Evolutionary conservation across 2,888 invertebrate genomes (phyloP), one percentile per base, ranked within the genome.

Genomic region (Callosobruchus maculatus): DNA sequence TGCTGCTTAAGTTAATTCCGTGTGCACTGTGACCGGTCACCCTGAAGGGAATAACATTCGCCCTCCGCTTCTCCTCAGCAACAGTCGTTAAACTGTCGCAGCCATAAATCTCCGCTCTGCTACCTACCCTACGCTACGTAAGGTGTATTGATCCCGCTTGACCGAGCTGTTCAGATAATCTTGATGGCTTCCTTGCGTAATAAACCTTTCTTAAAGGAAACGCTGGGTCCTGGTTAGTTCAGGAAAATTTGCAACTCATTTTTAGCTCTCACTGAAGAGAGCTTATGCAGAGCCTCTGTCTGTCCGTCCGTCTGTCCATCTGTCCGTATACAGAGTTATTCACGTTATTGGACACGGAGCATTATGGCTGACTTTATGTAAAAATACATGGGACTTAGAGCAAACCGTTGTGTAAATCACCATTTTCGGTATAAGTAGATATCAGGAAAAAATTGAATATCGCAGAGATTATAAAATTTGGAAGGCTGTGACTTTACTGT

Each of bases 31-130:
- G 49, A 49, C 49, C 13, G 49, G 74, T 70, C 71, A 67, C 72
- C 71, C 78, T 77, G 72, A 70, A 71, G 77, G 78, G 76, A 75
- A 75, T 78, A 78, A 78, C 77, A 74, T 74, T 74, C 20, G 72
- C 74, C 74, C 73, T 76, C 76, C 75, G 74, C 76, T 77, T 78
- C 74, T 76, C 75, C 75, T 73, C 31, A 68, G 31, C 71, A 70
- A 26, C 71, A 75, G 75, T 74, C 75, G 78, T 76, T 76, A 74
- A 74, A 77, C 72, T 75, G 72, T 74, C 70, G 71, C 67, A 74
- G 70, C 71, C 74, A 72, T 74, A 75, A 75, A 78, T 78, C 76
- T 75, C 74, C 49, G 68, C 71, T 75, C 49, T 49, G 49, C 70
- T 75, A 74, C 74, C 75, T 70, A 66, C 73, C 68, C 69, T 70